Percentiles rank a stretch among this genome's conserved stretches.
Evolutionary conservation across 2,113 vertebrate genomes (phyloP).

Genomic region (Oceanodroma tethys): DNA sequence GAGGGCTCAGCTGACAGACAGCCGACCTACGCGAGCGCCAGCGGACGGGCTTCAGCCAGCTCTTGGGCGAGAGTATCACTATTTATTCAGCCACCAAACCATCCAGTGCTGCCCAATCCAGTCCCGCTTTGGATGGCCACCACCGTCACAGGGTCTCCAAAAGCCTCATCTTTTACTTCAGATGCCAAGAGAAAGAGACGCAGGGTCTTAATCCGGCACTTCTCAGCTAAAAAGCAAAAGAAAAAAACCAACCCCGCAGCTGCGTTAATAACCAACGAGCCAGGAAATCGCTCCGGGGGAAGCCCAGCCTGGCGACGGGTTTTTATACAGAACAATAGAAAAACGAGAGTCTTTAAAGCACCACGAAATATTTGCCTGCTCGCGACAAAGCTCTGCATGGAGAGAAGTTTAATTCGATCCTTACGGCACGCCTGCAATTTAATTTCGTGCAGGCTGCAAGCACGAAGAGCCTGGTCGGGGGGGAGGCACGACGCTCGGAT

Average conservation of each 20-base stretch:
- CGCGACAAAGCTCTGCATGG: background rate
- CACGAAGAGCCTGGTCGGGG: background rate
- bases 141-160: background rate
- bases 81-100: background rate
- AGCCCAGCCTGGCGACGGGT: background rate
- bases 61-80: background rate
- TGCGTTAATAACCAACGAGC: background rate
- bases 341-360: background rate
- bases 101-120: background rate
- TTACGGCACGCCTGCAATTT: background rate
- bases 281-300: background rate
- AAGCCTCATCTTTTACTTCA: background rate
- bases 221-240: background rate
- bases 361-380: background rate
- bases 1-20: background rate
- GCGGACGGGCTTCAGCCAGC: background rate
- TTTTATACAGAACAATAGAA: background rate
- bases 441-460: background rate
- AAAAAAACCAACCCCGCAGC: background rate
- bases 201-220: background rate
- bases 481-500: rapidly evolving
- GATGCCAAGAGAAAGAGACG: rapidly evolving
- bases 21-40: background rate
- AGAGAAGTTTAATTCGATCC: background rate
- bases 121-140: background rate